Conservation (phyloP, 1,140 invertebrate species). For the Daktulosphaira vitifoliae region DNA sequence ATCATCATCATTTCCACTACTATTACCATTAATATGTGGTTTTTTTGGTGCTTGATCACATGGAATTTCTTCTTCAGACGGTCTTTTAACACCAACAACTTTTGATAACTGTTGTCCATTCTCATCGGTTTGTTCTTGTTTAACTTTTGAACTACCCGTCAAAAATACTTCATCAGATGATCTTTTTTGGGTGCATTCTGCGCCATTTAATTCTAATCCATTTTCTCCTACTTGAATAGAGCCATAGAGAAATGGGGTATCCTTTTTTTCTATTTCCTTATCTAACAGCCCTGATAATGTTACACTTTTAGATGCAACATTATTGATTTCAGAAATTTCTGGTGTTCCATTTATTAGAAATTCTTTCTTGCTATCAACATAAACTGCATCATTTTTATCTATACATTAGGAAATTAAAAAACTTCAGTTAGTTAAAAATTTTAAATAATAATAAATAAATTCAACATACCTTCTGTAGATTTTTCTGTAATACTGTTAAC, state of each 20-base stretch:
- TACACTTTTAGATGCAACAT: slow-evolving; percentile 36
- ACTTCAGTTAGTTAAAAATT: not conserved
- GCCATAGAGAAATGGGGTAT: slow-evolving; percentile 50
- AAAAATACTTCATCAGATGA: not conserved
- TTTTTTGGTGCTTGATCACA: slow-evolving; percentile 36
- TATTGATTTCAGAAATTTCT: slow-evolving; percentile 13
- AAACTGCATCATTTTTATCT: not conserved
- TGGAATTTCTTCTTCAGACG: slow-evolving; percentile 51
- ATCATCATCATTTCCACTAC: slow-evolving; percentile 34
- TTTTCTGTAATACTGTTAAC: slow-evolving; percentile 54
- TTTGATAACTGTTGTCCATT: slow-evolving; percentile 10
- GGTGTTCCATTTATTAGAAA: slow-evolving; percentile 15
- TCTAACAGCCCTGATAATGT: slow-evolving; percentile 62
- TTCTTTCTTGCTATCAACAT: slow-evolving; percentile 12
- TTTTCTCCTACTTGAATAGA: slow-evolving; percentile 53
- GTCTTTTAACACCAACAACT: slow-evolving; percentile 41
- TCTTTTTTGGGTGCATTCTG: not conserved
- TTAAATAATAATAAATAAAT: not conserved
- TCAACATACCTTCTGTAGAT: slow-evolving; percentile 47
- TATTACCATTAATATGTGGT: slow-evolving; percentile 38
- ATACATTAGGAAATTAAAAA: slow-evolving; percentile 1
- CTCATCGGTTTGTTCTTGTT: not conserved
- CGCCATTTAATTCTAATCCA: slow-evolving; percentile 48
- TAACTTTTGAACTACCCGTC: slow-evolving; percentile 36
- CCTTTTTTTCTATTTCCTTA: slow-evolving; percentile 53